Percentiles rank a stretch among this genome's conserved stretches.
Conservation (phyloP, 1,140 invertebrate species). For the Lepidurus apus region DNA sequence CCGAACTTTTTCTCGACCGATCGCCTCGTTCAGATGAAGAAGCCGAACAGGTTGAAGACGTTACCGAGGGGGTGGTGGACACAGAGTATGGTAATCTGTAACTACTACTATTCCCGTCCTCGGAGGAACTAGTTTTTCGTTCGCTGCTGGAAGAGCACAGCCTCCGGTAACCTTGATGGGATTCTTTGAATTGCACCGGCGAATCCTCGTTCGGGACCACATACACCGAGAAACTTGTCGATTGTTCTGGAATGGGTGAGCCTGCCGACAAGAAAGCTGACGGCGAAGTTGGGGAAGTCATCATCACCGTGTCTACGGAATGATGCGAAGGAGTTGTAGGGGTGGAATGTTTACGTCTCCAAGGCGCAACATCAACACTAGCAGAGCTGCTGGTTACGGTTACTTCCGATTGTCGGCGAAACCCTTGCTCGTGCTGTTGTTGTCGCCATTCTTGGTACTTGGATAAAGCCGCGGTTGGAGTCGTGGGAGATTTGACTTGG, state of each 20-base stretch:
- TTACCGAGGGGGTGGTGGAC: neutral
- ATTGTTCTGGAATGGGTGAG: neutral
- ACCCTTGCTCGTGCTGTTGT: constrained; percentile 6
- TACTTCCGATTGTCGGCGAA: neutral
- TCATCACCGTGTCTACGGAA: neutral
- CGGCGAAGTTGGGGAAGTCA: neutral
- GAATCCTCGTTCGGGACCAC: neutral
- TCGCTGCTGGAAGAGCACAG: neutral
- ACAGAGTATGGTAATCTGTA: neutral
- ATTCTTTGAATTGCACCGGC: neutral
- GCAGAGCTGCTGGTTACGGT: neutral
- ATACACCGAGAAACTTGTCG: neutral
- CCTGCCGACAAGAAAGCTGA: neutral
- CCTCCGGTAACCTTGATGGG: neutral
- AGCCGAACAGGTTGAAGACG: neutral
- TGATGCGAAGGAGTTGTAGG: neutral
- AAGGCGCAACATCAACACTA: neutral
- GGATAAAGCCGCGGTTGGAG: constrained; percentile 29
- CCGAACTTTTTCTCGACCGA: constrained; percentile 27
- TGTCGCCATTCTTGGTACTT: constrained; percentile 34
- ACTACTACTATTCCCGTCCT: neutral
- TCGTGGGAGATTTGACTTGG: neutral
- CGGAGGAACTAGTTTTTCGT: neutral
- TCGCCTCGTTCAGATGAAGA: neutral
- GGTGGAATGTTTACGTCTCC: constrained; percentile 11